phyloP scores from a whole-genome alignment of 35 echinoderm and acorn worm genomes.

The Lytechinus pictus region DNA sequence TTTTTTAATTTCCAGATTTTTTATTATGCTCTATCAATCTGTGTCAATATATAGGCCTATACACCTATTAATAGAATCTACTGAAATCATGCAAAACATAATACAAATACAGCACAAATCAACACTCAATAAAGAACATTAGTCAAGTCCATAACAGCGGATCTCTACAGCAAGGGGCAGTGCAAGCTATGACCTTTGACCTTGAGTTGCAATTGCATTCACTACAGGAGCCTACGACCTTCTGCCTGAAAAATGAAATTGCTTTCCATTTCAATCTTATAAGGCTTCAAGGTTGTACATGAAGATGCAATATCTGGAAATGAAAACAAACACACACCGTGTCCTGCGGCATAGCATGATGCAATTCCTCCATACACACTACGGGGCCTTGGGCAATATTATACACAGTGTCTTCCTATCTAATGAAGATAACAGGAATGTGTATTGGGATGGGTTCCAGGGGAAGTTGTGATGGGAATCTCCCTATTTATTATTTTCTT shows the following conservation, averaged over 20 bases:
- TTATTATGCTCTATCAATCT: neutral
- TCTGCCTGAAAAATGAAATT: neutral
- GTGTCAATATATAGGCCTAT: neutral
- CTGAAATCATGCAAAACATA: neutral
- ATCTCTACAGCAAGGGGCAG: neutral
- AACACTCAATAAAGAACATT: neutral
- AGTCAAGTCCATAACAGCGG: neutral
- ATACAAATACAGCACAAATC: neutral
- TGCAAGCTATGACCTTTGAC: neutral
- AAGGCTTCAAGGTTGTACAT: neutral
- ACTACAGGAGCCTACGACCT: neutral
- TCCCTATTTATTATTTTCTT: neutral
- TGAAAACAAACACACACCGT: neutral
- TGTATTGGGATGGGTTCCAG: neutral
- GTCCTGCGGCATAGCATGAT: neutral
- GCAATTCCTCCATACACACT: neutral
- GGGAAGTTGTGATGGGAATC: neutral
- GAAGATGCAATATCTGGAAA: neutral
- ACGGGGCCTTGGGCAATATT: neutral
- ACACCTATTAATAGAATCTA: neutral
- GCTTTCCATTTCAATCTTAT: neutral
- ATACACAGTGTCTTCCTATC: neutral
- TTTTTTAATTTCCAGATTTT: neutral
- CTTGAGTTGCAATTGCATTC: neutral
- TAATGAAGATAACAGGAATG: neutral